Percentiles rank a stretch among this genome's conserved stretches.
Evolutionary conservation across 1,140 invertebrate species (phyloP).

Genomic region (Drosophila tani): DNA sequence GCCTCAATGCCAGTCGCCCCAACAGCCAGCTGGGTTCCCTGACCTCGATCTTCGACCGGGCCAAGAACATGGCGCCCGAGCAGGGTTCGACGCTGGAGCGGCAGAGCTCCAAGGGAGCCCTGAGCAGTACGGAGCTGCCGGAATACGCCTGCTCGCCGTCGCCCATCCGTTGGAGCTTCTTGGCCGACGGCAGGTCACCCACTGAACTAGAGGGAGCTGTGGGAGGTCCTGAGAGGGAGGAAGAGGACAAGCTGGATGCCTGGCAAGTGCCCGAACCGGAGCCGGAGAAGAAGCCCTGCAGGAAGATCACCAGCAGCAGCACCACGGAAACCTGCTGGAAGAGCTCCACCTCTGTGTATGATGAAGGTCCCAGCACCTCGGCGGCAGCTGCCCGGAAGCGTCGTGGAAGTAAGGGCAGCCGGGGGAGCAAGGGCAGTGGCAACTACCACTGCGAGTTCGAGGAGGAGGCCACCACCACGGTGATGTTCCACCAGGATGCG

Average conservation of each 20-base stretch:
- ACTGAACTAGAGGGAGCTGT: constrained; percentile 66
- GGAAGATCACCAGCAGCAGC: constrained; percentile 57
- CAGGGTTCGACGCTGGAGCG: constrained; percentile 74
- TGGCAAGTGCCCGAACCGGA: constrained; percentile 61
- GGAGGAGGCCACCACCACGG: constrained; percentile 82
- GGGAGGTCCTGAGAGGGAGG: constrained; percentile 2
- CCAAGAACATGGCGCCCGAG: constrained; percentile 59
- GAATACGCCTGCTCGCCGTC: constrained; percentile 83
- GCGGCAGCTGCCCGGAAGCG: constrained; percentile 65
- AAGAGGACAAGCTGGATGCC: constrained; percentile 54
- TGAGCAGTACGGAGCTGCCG: constrained; percentile 75
- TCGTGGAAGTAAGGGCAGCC: constrained; percentile 58
- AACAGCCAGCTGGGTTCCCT: constrained; percentile 78
- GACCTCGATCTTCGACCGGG: constrained; percentile 80
- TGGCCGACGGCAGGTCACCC: constrained; percentile 77
- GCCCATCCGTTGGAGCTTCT: constrained; percentile 83
- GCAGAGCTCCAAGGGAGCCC: constrained; percentile 72
- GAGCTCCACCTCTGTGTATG: constrained; percentile 42
- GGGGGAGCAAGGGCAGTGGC: constrained; percentile 26
- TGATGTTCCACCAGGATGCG: constrained; percentile 78
- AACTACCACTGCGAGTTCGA: constrained; percentile 77
- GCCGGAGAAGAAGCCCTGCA: constrained; percentile 59
- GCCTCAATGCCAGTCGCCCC: constrained; percentile 71
- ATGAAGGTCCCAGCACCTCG: constrained; percentile 71
- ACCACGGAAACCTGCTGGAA: constrained; percentile 47